Conservation (phyloP, 1,140 invertebrate species). For the Drosophila yakuba region DNA sequence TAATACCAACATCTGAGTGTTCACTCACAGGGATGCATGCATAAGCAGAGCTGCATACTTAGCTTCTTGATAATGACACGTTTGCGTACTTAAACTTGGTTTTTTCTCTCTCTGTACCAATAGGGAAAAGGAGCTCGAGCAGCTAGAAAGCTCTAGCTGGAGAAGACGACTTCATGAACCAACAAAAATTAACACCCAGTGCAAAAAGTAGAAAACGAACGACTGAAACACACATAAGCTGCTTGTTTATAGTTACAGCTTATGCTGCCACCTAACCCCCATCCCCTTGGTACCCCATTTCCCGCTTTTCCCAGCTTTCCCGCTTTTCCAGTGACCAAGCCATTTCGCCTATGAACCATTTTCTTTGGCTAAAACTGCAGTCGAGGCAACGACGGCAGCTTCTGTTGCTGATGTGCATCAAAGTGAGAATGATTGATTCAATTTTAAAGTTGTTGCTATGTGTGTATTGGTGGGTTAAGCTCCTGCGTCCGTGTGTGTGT, state of each 20-base stretch:
- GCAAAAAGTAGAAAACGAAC: constrained; percentile 72
- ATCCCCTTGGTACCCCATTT: too few species aligned
- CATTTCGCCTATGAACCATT: constrained; percentile 58
- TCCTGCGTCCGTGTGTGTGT: constrained; percentile 9
- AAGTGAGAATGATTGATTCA: constrained; percentile 84
- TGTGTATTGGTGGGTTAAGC: constrained; percentile 42
- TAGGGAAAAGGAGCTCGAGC: constrained; percentile 20
- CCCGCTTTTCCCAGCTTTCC: neutral
- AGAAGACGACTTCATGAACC: constrained; percentile 74
- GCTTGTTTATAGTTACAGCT: constrained; percentile 83
- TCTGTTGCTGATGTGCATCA: constrained; percentile 84
- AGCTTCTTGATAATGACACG: neutral
- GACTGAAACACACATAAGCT: constrained; percentile 81
- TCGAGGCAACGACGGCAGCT: constrained; percentile 69
- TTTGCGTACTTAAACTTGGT: neutral
- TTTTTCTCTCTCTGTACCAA: constrained; percentile 7
- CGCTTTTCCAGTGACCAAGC: constrained; percentile 32
- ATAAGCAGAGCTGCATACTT: neutral
- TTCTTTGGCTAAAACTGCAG: constrained; percentile 76
- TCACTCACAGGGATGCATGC: neutral
- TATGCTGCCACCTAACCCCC: constrained; percentile 67
- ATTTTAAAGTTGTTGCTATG: constrained; percentile 79
- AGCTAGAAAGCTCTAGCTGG: constrained; percentile 15
- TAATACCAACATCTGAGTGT: neutral
- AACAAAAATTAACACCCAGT: constrained; percentile 81